These are phyloP conservation scores for Cheiracanthium punctorium DNA, from an alignment of 2,888 invertebrate species.

Conservation along the genomic window DNA sequence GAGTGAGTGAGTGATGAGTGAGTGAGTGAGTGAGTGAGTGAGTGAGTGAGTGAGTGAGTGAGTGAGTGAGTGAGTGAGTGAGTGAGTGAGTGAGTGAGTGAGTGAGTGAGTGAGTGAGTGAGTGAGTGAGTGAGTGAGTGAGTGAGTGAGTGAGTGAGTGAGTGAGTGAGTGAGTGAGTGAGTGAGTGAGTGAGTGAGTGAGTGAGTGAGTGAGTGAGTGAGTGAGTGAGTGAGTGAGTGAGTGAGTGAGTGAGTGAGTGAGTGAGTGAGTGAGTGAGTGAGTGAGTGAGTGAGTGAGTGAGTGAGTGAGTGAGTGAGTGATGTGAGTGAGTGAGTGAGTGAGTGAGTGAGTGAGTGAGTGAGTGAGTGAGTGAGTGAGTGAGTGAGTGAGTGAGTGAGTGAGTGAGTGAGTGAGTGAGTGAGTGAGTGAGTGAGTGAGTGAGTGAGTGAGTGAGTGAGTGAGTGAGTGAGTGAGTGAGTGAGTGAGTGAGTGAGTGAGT, in stretches of 20 bases:
- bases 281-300: constrained; percentile 12
- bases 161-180: constrained; percentile 9
- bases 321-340: no score
- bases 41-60: constrained; percentile 5
- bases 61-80: no score
- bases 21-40: no score
- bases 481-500: no score
- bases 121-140: constrained; percentile 12
- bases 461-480: background rate
- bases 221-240: constrained; percentile 7
- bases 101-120: no score
- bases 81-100: constrained; percentile 8
- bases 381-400: background rate
- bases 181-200: no score
- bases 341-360: constrained; percentile 1
- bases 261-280: background rate
- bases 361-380: background rate
- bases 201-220: constrained; percentile 11
- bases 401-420: background rate
- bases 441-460: background rate
- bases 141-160: no score
- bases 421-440: background rate
- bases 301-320: constrained; percentile 9
- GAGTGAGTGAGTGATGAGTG: no score
- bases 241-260: background rate